Percentiles rank a stretch among this genome's conserved stretches.
These are phyloP conservation scores for Volucella bombylans DNA, from an alignment of 2,888 invertebrate genomes.

Conservation along the genomic window DNA sequence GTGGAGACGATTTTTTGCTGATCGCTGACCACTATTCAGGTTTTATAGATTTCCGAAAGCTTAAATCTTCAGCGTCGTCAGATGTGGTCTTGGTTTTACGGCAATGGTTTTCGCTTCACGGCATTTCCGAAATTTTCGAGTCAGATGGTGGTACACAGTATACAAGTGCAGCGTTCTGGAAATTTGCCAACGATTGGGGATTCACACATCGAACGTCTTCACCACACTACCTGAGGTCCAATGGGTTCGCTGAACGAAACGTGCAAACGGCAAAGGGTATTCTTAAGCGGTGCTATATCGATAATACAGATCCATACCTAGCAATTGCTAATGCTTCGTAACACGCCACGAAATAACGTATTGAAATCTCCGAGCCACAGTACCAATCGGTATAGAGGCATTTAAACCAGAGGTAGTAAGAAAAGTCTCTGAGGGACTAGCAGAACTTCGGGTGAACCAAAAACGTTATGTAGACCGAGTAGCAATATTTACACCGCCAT, in stretches of 20 bases:
- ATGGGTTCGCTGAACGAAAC: too few relatives aligned
- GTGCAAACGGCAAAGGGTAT: neutral
- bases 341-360: slow-evolving; percentile 6
- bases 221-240: too few relatives aligned
- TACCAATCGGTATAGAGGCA: neutral
- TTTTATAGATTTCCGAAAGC: slow-evolving; percentile 22
- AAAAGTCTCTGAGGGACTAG: too few relatives aligned
- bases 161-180: too few relatives aligned
- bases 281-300: slow-evolving; percentile 9
- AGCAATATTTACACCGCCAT: slow-evolving; percentile 17
- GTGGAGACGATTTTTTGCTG: neutral
- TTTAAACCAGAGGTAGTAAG: neutral
- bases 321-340: slow-evolving; percentile 11
- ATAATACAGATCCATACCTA: slow-evolving; percentile 6
- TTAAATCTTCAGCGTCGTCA: neutral
- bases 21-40: slow-evolving; percentile 12
- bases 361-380: slow-evolving; percentile 8
- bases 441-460: too few relatives aligned
- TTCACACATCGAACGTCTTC: too few relatives aligned
- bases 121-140: slow-evolving; percentile 15
- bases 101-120: slow-evolving; percentile 25
- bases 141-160: slow-evolving; percentile 20
- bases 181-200: too few relatives aligned
- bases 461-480: slow-evolving; percentile 38
- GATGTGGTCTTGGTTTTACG: slow-evolving; percentile 11